A percentile compares a stretch with the other conserved stretches of the same genome.
Conservation (phyloP, 2,797 vertebrate genomes). For the Graptemys geographica region DNA sequence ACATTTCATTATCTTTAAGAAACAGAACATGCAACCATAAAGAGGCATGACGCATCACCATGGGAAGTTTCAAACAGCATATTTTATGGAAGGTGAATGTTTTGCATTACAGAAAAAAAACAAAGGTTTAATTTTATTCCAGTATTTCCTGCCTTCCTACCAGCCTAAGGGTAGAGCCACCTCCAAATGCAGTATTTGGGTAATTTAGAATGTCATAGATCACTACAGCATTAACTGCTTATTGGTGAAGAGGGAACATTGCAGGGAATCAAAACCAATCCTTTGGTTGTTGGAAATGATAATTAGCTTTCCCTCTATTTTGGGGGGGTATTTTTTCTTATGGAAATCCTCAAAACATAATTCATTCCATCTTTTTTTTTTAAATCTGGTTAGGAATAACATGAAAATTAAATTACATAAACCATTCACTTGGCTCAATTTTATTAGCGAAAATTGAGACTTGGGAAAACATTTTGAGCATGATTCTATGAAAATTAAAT, state of each 20-base stretch:
- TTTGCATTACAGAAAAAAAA: slow-evolving; percentile 24
- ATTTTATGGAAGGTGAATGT: slow-evolving; percentile 26
- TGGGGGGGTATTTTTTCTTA: background rate
- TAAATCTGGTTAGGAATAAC: slow-evolving; percentile 7
- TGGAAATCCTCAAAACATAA: slow-evolving; percentile 11
- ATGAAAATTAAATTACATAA: slow-evolving; percentile 35
- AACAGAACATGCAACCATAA: slow-evolving; percentile 33
- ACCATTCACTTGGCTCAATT: slow-evolving; percentile 57
- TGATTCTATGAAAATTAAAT: slow-evolving; percentile 47
- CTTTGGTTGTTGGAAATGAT: slow-evolving; percentile 7
- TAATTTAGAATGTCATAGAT: slow-evolving; percentile 28
- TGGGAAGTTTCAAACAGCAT: slow-evolving; percentile 33
- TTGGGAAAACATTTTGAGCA: slow-evolving; percentile 28
- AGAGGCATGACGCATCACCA: slow-evolving; percentile 19
- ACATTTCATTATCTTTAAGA: slow-evolving; percentile 34
- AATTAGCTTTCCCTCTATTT: background rate
- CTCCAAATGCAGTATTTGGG: background rate
- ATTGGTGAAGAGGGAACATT: background rate
- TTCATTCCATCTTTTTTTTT: background rate
- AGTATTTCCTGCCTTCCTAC: background rate
- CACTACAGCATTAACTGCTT: background rate
- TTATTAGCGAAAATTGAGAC: slow-evolving; percentile 15
- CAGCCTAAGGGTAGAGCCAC: slow-evolving; percentile 8
- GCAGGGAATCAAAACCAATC: background rate
- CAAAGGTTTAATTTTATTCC: slow-evolving; percentile 49